These are phyloP conservation scores for Todiramphus saurophagus DNA, from an alignment of 2,113 vertebrate genomes.

Conservation along the genomic window DNA sequence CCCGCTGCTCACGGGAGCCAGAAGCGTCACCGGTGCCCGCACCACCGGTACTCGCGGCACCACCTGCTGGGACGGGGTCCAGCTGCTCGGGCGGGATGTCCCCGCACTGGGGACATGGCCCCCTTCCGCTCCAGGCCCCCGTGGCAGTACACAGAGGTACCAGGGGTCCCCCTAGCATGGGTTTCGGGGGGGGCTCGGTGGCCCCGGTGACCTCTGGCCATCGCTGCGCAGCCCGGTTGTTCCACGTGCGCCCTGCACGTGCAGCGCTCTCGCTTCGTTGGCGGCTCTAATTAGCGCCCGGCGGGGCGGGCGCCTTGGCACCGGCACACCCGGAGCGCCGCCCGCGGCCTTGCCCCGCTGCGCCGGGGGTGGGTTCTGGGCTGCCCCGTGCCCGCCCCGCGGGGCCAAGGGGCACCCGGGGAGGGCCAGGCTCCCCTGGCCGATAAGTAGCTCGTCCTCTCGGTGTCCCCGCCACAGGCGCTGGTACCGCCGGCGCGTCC, in stretches of 20 bases:
- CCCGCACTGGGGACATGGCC: accelerated
- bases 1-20: not conserved
- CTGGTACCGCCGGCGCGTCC: not conserved
- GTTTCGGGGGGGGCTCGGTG: not conserved
- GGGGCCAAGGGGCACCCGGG: not conserved
- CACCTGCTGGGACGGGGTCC: not conserved
- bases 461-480: not conserved
- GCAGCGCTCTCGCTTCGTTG: not conserved
- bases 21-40: too few relatives aligned
- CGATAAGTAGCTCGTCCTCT: not conserved
- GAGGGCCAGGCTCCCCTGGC: not conserved
- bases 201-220: not conserved
- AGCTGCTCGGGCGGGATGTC: not conserved
- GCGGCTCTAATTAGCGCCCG: accelerated
- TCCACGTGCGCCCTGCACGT: not conserved
- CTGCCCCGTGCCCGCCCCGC: not conserved
- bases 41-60: accelerated
- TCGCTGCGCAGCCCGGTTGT: not conserved
- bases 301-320: accelerated
- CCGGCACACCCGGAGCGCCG: not conserved
- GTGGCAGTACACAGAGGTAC: accelerated
- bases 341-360: not conserved
- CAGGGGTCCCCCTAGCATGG: not conserved
- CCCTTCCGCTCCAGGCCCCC: accelerated
- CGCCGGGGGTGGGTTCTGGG: not conserved